These are phyloP conservation scores for Zaprionus capensis DNA, from an alignment of 1,140 invertebrate species.

Conservation along the genomic window DNA sequence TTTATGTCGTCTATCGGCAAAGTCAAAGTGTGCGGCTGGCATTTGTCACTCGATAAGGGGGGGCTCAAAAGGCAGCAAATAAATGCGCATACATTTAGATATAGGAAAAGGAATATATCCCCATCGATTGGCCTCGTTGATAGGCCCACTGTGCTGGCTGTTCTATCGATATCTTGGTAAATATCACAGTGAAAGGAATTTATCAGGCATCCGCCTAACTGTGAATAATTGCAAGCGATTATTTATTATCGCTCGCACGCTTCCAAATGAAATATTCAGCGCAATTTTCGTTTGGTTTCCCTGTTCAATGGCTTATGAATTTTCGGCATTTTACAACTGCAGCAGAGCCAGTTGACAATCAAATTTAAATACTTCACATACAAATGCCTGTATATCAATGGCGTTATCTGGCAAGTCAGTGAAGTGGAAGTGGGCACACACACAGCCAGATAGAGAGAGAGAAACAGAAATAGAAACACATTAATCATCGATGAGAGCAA, in stretches of 20 bases:
- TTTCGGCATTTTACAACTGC: conserved; percentile 27
- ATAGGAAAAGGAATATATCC: not conserved
- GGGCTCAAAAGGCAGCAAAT: conserved; percentile 1
- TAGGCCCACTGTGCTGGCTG: conserved; percentile 10
- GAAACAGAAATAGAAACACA: conserved; percentile 13
- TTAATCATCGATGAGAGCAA: conserved; percentile 33
- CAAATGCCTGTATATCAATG: conserved; percentile 8
- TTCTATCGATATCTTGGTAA: conserved; percentile 16
- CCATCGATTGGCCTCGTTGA: not conserved
- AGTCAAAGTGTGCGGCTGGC: conserved; percentile 51
- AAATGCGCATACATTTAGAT: conserved; percentile 49
- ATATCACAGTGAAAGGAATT: conserved; percentile 37
- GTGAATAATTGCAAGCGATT: conserved; percentile 66
- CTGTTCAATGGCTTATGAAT: conserved; percentile 30
- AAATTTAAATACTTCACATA: conserved; percentile 33
- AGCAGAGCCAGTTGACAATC: conserved; percentile 27
- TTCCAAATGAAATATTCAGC: conserved; percentile 31
- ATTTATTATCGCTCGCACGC: conserved; percentile 46
- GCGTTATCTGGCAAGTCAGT: conserved; percentile 39
- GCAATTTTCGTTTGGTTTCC: not conserved
- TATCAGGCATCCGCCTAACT: conserved; percentile 30
- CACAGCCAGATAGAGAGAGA: not conserved
- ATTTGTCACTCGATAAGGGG: conserved; percentile 48
- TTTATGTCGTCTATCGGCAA: conserved; percentile 61
- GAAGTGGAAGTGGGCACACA: conserved; percentile 25